phyloP scores from a whole-genome alignment of 2,888 invertebrate species.

The Neoaliturus tenellus region DNA sequence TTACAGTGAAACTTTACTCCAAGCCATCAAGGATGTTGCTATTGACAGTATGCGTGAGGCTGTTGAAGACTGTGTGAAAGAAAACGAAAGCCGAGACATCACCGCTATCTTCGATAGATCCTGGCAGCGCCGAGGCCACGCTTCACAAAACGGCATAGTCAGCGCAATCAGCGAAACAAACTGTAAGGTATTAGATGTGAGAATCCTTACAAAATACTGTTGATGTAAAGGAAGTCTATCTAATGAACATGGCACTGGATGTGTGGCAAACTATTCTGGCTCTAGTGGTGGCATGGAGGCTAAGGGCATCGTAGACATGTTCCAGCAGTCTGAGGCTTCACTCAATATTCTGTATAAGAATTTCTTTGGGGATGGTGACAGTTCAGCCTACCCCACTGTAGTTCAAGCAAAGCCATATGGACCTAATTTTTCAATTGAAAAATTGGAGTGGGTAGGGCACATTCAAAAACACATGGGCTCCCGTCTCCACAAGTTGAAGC shows the following conservation, averaged over 20 bases:
- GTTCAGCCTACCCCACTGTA: conserved; percentile 18
- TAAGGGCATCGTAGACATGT: neutral
- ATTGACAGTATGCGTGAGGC: neutral
- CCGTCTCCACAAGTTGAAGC: conserved; percentile 2
- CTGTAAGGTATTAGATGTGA: conserved; percentile 21
- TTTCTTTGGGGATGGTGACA: conserved; percentile 36
- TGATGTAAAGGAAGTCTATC: conserved; percentile 26
- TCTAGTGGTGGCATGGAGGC: no score
- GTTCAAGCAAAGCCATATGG: neutral
- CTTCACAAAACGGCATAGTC: neutral
- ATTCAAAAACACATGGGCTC: conserved; percentile 9
- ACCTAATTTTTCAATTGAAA: neutral
- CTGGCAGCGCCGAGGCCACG: conserved; percentile 2
- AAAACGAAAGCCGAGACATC: neutral
- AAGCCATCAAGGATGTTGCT: neutral
- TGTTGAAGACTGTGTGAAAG: neutral
- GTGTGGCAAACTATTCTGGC: neutral
- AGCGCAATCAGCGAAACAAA: neutral
- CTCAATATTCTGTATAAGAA: neutral
- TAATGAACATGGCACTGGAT: neutral
- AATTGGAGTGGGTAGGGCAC: conserved; percentile 20
- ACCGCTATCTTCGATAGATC: neutral
- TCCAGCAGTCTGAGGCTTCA: neutral
- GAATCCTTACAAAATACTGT: conserved; percentile 23
- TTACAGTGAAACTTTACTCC: neutral